Evolutionary conservation across 1,140 invertebrate genomes (phyloP).

Genomic region (Brachionus angularis): DNA sequence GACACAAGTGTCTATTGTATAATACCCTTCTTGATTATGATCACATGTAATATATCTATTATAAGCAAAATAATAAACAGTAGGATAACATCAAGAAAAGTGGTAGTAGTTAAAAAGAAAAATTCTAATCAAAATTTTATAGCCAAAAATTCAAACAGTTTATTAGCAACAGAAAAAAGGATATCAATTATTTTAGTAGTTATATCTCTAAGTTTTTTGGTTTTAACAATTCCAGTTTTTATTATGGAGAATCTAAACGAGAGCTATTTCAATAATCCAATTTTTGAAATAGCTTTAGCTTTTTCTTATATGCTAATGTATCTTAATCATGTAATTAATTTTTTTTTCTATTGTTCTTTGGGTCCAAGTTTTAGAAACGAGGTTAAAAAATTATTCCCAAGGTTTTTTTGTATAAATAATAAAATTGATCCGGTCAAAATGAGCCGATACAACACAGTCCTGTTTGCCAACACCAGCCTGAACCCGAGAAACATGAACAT

Average conservation of each 20-base stretch:
- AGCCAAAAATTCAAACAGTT: background rate
- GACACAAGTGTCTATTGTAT: conserved; percentile 29
- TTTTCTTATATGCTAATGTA: conserved; percentile 39
- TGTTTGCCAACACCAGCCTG: no score
- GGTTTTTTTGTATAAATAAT: conserved; percentile 1
- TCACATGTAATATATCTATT: conserved; percentile 36
- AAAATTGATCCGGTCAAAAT: conserved; percentile 15
- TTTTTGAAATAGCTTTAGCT: background rate
- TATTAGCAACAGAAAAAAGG: conserved; percentile 21
- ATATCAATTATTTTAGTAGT: conserved; percentile 34
- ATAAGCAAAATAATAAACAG: conserved; percentile 30
- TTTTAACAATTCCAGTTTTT: conserved; percentile 27
- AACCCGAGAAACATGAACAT: no score
- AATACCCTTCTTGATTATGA: conserved; percentile 33
- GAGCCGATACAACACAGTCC: background rate
- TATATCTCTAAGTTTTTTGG: conserved; percentile 21
- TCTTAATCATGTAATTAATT: conserved; percentile 38
- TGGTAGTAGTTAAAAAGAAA: conserved; percentile 5
- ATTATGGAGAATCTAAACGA: conserved; percentile 25
- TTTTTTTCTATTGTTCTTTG: conserved; percentile 36
- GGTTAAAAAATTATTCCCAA: conserved; percentile 26
- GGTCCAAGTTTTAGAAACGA: conserved; percentile 33
- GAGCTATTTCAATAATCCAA: background rate
- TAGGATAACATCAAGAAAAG: conserved; percentile 2
- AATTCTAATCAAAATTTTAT: background rate